Base-by-base conservation (phyloP, 2,797 vertebrate genomes). In the Urosaurus nigricauda region DNA sequence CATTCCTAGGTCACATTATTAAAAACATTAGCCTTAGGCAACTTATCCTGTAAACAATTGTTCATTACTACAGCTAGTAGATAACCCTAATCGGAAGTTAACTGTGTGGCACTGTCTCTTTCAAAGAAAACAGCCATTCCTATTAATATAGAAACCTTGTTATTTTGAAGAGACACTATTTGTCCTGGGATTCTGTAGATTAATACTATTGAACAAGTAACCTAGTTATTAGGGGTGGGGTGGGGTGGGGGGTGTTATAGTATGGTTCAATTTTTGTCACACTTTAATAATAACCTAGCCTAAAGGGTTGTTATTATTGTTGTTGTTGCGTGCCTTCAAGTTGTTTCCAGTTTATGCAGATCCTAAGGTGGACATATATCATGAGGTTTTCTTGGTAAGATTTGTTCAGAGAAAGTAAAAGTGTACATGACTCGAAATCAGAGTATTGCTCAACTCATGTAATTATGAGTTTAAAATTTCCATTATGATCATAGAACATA, bases 31-130 rank as follows among this genome's bases (percentile, higher is more conserved):
- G 63, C 53, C 35, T 84, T 53, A 79, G n/a, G 56, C 19, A 87
- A 87, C 21, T 14, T 5, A 5, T 91, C 83, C 12, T 14, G 24
- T 90, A 37, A 75, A 90, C 32, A 83, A 70, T 26, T 32, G 26
- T 32, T 12, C 87, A 81, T 85, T 85, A 70, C 75, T 88, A 74
- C 43, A n/a, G 86, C 51, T 51, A 13, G 11, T 24, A 86, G 80
- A 58, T 73, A 87, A 1, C 7, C 2, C 21, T 40, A 85, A 1
- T 51, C 7, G 7, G 37, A 92, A 53, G 12, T 91, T 83, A 78
- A 60, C 32, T 85, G n/a, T 6, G 43, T 77, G 56, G 91, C 16
- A 71, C 2, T 75, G 21, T 70, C 73, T 32, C 79, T 80, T 89
- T 85, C 5, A 3, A 24, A 0, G 74, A 26, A 89, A 35, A 9